Base-by-base conservation (phyloP, 1,140 invertebrate species). In the Drosophila novamexicana region DNA sequence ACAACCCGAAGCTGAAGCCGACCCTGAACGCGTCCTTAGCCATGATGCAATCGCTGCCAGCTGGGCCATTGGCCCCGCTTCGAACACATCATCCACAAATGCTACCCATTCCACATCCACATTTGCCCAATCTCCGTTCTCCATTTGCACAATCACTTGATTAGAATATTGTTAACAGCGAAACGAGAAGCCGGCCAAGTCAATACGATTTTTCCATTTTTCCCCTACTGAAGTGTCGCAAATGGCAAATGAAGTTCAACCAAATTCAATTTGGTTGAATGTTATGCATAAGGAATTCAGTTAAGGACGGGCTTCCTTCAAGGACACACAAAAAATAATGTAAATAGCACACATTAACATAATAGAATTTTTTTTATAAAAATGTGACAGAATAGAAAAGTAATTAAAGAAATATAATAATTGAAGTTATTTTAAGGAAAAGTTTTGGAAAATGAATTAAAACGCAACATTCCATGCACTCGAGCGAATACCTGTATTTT, bases 151-250 rank as follows among this genome's bases (percentile, higher is more conserved):
- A 69, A 75, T 71, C 61, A 71, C 39, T 57, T 76, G 76, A 79
- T 79, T 79, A 71, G 42, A 75, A 78, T 77, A 77, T 69, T 75
- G 71, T 75, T 58, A 77, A 66, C 16, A 59, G 45, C 40, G 32
- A 10, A n/a, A 16, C 32, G 36, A 45, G 36, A 14, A 44, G 37
- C 6, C 14, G 14, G 6, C 2, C 34, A 39, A 54, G 18, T 56
- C 14, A 47, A 59, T 59, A 36, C 6, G 22, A 39, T 14, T 36
- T 66, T 10, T 22, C 45, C 3, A 10, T 32, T 9, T 67, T 22
- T 36, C n/a, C 3, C 10, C 39, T 12, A 50, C 36, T 50, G 9
- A 34, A 42, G n/a, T 29, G 36, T 36, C 37, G 40, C 36, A 50
- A n/a, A 47, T 14, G 12, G 10, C 47, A 42, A 68, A 68, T 68